These are phyloP conservation scores for Agonopterix alstromeriana DNA, from an alignment of 2,888 invertebrate genomes.

Conservation along the genomic window DNA sequence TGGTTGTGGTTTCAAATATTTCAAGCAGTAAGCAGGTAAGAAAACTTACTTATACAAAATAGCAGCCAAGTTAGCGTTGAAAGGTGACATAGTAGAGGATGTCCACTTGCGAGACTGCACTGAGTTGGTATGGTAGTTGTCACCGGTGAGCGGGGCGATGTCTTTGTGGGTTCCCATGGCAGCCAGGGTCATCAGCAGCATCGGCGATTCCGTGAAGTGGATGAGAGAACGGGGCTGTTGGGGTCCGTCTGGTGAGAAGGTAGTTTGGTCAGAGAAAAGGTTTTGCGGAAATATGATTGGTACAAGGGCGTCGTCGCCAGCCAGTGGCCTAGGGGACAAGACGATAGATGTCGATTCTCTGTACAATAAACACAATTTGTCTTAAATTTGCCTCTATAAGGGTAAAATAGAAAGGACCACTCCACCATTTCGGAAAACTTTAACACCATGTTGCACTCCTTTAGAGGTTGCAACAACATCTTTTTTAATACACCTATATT, in stretches of 20 bases:
- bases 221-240: slow-evolving; percentile 79
- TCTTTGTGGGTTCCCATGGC: slow-evolving; percentile 81
- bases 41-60: slow-evolving; percentile 82
- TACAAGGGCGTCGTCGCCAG: too few relatives aligned
- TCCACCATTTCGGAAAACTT: too few relatives aligned
- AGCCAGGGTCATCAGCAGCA: slow-evolving; percentile 77
- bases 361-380: too few relatives aligned
- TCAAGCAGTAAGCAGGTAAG: background rate
- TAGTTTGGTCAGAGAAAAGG: background rate
- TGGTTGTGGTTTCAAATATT: too few relatives aligned
- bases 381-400: too few relatives aligned
- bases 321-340: too few relatives aligned
- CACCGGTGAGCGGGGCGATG: slow-evolving; percentile 74
- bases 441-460: too few relatives aligned
- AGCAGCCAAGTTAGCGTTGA: slow-evolving; percentile 84
- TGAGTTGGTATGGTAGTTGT: slow-evolving; percentile 75
- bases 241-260: slow-evolving; percentile 30
- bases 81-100: slow-evolving; percentile 82
- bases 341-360: too few relatives aligned
- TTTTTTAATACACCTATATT: too few relatives aligned
- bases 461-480: too few relatives aligned
- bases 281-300: too few relatives aligned
- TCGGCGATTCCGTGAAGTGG: slow-evolving; percentile 81
- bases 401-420: too few relatives aligned
- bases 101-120: slow-evolving; percentile 79